Evolutionary conservation across 2,888 invertebrate genomes (phyloP), one percentile per base, ranked within the genome.

Genomic region (Eupithecia pulchellata): DNA sequence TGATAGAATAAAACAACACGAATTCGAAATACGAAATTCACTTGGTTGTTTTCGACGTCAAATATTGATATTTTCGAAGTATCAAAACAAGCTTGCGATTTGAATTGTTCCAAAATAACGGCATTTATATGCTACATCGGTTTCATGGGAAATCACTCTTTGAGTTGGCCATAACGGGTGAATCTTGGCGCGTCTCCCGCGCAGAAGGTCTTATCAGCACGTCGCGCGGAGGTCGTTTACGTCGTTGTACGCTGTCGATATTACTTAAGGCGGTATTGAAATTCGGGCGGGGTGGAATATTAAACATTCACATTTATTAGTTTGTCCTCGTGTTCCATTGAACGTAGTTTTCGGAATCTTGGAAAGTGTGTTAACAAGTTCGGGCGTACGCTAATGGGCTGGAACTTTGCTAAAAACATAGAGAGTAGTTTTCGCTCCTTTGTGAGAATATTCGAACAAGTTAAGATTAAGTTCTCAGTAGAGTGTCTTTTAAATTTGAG

Each of bases 301-400:
- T 93, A 93, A 93, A 92, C 92, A 92, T 93, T 92, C 89, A 91
- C 91, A 91, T 92, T 93, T 94, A 94, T 93, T 93, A 94, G 93
- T 93, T 93, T 90, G 91, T 91, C 91, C 92, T 89, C 89, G 90
- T 91, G 91, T 92, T 91, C 91, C 86, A 90, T 90, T 91, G 87
- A 89, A 91, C 87, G 91, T 91, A 91, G 91, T 91, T 91, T 87
- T 88, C 87, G 89, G 85, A 87, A 86, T 91, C 90, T 89, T 91
- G 81, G 90, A 90, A 93, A 92, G 91, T 92, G 93, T 92, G 93
- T 91, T 92, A 92, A 91, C 90, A 69, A 73, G 67, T 73, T 70
- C 55, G 64, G 32, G 42, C 47, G 66, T 57, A 64, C 82, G 83
- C 87, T 89, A 90, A 92, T 91, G 88, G 89, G 60, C 30, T 79